These are phyloP conservation scores for Rattus norvegicus DNA, from an alignment of 2,113 vertebrate species.

Conservation along the genomic window GRCr8 NC_086023.1:36744001-36744500, in stretches of 20 bases:
- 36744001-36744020: no score
- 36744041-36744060: background rate
- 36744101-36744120: background rate
- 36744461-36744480: background rate
- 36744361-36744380: background rate
- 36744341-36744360: background rate
- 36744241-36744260: background rate
- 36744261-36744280: background rate
- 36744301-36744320: background rate
- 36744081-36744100: background rate
- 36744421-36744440: background rate
- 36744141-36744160: background rate
- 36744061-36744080: background rate
- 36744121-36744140: background rate
- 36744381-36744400: background rate
- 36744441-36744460: background rate
- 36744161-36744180: background rate
- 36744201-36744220: background rate
- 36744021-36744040: background rate
- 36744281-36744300: background rate
- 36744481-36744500: background rate
- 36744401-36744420: background rate
- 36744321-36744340: no score
- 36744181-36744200: background rate
- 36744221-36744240: background rate